A percentile compares a stretch with the other conserved stretches of the same genome.
Conservation (phyloP, 2,888 invertebrate species). For the Vandiemenella viatica region DNA sequence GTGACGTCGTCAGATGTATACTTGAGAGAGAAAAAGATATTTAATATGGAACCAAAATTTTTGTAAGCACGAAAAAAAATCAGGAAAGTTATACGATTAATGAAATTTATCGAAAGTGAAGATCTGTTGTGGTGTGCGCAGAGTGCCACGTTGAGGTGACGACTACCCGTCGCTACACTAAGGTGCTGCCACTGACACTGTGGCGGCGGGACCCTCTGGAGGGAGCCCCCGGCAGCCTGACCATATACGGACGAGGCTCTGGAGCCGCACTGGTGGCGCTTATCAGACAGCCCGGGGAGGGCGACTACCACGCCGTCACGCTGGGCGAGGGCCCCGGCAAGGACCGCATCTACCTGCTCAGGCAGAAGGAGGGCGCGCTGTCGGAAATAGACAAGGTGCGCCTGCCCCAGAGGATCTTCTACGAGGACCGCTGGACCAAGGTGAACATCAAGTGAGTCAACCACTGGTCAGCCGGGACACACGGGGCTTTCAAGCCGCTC, state of each 20-base stretch:
- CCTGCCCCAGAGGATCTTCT: neutral
- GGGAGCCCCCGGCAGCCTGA: neutral
- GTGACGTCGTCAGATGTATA: too few relatives aligned
- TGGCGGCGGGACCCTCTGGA: neutral
- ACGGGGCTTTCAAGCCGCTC: too few relatives aligned
- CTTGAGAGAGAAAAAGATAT: too few relatives aligned
- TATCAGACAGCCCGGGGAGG: neutral
- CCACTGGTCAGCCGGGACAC: too few relatives aligned
- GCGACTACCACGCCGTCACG: neutral
- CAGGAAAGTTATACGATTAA: too few relatives aligned
- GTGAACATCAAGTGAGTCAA: neutral
- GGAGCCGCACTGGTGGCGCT: neutral
- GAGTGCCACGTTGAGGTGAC: neutral
- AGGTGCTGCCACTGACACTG: neutral
- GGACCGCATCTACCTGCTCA: neutral
- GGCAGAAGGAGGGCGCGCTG: neutral
- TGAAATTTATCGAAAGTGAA: too few relatives aligned
- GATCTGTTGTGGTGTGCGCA: too few relatives aligned
- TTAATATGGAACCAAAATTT: too few relatives aligned
- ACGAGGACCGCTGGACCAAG: neutral
- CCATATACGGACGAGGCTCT: neutral
- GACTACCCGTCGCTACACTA: neutral
- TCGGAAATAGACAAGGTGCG: neutral
- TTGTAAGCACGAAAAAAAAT: too few relatives aligned
- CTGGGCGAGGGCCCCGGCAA: neutral